Evolutionary conservation across 2,113 vertebrate genomes (phyloP).

Genomic region (Albula goreensis): DNA sequence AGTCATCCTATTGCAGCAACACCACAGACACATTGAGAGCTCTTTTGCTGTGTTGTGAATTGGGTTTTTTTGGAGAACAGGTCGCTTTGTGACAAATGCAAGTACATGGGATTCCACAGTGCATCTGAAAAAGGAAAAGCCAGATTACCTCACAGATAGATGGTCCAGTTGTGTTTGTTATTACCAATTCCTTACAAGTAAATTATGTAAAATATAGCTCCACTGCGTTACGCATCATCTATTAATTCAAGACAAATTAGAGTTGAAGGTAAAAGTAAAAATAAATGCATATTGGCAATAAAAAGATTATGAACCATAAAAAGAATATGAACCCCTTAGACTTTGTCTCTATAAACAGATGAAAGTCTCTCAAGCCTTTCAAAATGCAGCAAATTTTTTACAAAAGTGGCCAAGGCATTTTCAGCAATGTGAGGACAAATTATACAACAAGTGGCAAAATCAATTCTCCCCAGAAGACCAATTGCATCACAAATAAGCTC

Average conservation of each 20-base stretch:
- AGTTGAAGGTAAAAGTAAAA: not conserved
- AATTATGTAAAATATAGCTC: not conserved
- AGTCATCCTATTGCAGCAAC: not conserved
- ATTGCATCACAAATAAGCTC: not conserved
- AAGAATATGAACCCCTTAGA: not conserved
- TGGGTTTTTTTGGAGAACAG: too few relatives aligned
- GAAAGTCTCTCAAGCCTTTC: not conserved
- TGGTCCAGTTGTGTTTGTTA: not conserved
- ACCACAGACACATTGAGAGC: not conserved
- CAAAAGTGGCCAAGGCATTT: not conserved
- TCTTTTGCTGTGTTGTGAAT: too few relatives aligned
- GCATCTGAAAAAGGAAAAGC: not conserved
- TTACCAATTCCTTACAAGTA: too few relatives aligned
- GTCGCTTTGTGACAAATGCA: too few relatives aligned
- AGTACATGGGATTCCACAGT: not conserved
- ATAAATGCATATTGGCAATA: not conserved
- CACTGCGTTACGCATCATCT: not conserved
- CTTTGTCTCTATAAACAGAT: not conserved
- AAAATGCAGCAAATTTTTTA: slow-evolving; percentile 1
- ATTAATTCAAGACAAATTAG: too few relatives aligned
- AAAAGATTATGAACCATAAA: not conserved
- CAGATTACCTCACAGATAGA: not conserved
- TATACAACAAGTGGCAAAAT: slow-evolving; percentile 22
- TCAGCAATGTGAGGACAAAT: not conserved
- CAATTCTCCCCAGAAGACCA: not conserved